phyloP scores from a whole-genome alignment of 2,888 invertebrate species.

The Folsomia candida region DNA sequence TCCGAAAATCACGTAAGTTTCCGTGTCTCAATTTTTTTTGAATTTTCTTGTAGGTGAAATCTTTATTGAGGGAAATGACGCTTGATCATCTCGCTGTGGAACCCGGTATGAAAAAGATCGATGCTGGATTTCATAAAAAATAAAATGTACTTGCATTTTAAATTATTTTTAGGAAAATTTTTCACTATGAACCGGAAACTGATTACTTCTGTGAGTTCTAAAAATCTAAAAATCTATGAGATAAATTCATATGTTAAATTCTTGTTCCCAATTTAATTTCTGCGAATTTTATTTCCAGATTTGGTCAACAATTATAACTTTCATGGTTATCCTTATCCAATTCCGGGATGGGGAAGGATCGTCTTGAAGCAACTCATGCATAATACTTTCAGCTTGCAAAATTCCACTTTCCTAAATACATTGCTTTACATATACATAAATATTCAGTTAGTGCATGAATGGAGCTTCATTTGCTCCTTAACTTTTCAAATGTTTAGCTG shows the following conservation, averaged over 20 bases:
- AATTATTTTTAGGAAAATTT: not conserved
- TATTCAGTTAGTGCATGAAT: no score
- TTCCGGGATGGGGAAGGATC: not conserved
- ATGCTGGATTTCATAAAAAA: not conserved
- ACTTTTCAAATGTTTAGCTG: no score
- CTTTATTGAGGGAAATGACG: not conserved
- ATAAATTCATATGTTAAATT: no score
- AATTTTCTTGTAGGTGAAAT: not conserved
- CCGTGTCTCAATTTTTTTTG: no score
- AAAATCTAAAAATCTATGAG: no score
- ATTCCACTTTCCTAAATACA: no score
- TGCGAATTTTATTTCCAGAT: no score
- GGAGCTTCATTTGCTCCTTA: no score
- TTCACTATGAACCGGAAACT: not conserved
- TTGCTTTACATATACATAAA: no score
- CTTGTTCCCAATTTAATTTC: not conserved
- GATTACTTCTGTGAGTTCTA: not conserved
- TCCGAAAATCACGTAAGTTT: not conserved
- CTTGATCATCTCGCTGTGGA: not conserved
- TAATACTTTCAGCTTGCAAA: no score
- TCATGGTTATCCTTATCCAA: not conserved
- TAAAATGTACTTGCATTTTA: not conserved
- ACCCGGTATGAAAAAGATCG: not conserved
- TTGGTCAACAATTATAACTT: not conserved
- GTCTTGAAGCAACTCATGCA: no score